Conservation (phyloP, 30 jellyfish, hydroid and myxozoan species). For the Aurelia sp. region DNA sequence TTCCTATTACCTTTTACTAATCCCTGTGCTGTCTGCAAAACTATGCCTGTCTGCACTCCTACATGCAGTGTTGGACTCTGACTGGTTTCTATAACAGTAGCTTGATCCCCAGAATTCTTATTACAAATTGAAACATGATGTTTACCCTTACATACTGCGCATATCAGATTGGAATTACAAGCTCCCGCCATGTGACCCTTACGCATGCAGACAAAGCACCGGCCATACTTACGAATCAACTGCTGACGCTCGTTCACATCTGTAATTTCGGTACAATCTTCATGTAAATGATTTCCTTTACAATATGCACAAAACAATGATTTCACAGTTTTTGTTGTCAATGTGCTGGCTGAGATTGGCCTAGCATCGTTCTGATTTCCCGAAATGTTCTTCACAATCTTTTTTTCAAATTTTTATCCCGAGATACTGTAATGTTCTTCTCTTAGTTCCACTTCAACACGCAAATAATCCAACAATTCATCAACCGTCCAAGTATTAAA, state of each 20-base stretch:
- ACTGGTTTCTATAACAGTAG: background rate
- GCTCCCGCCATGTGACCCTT: background rate
- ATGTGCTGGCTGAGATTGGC: background rate
- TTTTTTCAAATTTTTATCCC: no score
- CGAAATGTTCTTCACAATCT: no score
- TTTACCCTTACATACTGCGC: background rate
- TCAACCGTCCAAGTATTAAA: no score
- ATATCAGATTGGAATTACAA: background rate
- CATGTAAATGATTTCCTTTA: background rate
- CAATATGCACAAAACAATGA: background rate
- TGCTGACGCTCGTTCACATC: background rate
- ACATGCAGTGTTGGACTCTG: constrained; percentile 12
- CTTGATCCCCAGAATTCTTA: background rate
- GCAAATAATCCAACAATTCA: no score
- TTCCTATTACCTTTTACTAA: background rate
- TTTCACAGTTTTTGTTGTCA: constrained; percentile 8
- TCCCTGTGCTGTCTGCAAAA: constrained; percentile 28
- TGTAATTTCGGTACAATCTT: background rate
- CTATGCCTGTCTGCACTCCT: background rate
- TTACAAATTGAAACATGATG: background rate
- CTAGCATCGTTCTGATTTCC: background rate
- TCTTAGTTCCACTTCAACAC: no score
- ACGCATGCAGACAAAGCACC: no score
- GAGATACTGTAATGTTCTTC: no score
- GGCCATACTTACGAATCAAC: no score